Evolutionary conservation across 2,888 invertebrate species (phyloP).

Genomic region (Phrixothrix hirtus): DNA sequence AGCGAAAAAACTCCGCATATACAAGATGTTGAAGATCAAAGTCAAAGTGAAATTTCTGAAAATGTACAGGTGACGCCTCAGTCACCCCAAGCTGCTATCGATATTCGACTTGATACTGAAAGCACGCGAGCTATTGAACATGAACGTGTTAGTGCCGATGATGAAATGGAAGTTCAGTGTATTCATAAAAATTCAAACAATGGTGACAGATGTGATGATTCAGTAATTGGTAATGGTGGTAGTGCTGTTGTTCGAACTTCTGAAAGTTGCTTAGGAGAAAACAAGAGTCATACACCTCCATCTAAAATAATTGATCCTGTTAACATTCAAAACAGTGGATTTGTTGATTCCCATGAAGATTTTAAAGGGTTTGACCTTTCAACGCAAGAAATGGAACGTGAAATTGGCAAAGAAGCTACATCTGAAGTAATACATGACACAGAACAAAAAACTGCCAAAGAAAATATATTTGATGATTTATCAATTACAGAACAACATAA

Average conservation of each 20-base stretch:
- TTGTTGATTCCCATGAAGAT: background rate
- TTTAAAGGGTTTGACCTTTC: conserved; percentile 4
- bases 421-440: no score
- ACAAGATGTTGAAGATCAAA: conserved; percentile 49
- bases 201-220: conserved; percentile 28
- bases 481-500: no score
- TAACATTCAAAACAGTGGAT: background rate
- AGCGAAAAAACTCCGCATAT: conserved; percentile 46
- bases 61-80: conserved; percentile 56
- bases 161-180: conserved; percentile 19
- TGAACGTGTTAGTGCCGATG: conserved; percentile 11
- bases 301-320: background rate
- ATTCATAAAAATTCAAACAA: conserved; percentile 5
- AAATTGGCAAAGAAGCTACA: no score
- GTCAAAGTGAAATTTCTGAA: conserved; percentile 50
- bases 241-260: no score
- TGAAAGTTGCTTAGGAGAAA: no score
- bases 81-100: conserved; percentile 50
- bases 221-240: no score
- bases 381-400: no score
- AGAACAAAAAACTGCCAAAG: no score
- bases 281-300: conserved; percentile 1
- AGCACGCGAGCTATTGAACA: conserved; percentile 25
- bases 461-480: no score
- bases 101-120: conserved; percentile 47